phyloP scores from a whole-genome alignment of 2,113 vertebrate species.

The Argyrosomus japonicus region DNA sequence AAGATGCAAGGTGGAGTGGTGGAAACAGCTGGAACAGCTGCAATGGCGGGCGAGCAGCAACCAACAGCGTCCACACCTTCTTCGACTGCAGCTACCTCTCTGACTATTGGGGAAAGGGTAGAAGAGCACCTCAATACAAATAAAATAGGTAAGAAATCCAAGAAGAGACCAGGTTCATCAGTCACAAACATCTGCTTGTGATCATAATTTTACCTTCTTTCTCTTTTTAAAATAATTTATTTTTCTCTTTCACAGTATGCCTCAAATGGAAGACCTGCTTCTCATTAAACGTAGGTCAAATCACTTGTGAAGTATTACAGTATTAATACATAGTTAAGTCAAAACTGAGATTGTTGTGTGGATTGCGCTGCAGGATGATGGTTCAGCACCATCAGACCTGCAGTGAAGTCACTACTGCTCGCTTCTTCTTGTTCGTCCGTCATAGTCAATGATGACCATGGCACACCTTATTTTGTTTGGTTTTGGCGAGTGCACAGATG shows the following conservation, averaged over 20 bases:
- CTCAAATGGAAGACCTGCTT: neutral
- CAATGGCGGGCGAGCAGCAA: neutral
- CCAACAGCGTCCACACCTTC: accelerated
- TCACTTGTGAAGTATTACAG: neutral
- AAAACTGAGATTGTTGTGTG: too few relatives aligned
- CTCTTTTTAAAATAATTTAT: neutral
- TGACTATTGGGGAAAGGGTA: slow-evolving; percentile 34
- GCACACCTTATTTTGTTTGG: too few relatives aligned
- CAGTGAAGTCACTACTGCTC: too few relatives aligned
- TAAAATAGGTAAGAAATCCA: slow-evolving; percentile 1
- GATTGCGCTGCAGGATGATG: too few relatives aligned
- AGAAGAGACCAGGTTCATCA: neutral
- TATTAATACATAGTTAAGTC: neutral
- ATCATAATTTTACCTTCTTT: accelerated
- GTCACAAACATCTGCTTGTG: neutral
- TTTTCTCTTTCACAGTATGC: slow-evolving; percentile 25
- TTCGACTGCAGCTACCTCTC: accelerated
- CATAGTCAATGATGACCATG: too few relatives aligned
- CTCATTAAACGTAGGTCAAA: slow-evolving; percentile 17
- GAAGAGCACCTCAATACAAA: accelerated
- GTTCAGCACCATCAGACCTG: too few relatives aligned
- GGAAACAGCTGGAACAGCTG: neutral
- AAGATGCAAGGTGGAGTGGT: neutral
- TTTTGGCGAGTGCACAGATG: too few relatives aligned
- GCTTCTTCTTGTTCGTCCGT: too few relatives aligned